phyloP scores from a whole-genome alignment of 2,888 invertebrate species.

The Troglohyphantes excavatus region DNA sequence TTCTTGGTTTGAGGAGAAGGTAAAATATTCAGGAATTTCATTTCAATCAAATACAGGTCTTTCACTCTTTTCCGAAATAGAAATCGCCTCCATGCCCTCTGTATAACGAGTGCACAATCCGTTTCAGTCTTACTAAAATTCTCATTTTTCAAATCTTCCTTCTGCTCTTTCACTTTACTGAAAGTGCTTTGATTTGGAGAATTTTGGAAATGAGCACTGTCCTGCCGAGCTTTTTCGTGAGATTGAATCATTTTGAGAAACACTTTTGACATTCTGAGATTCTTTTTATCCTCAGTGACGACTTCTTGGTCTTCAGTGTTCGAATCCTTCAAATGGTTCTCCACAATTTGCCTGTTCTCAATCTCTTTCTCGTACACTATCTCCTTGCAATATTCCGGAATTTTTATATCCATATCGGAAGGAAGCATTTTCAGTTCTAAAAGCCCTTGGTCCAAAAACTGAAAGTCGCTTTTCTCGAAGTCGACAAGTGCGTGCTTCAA shows the following conservation, averaged over 20 bases:
- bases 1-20: neutral
- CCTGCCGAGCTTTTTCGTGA: constrained; percentile 50
- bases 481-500: constrained; percentile 50
- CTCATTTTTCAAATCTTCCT: neutral
- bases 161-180: constrained; percentile 1
- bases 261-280: constrained; percentile 19
- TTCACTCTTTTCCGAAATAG: constrained; percentile 14
- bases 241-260: constrained; percentile 47
- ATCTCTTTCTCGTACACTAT: neutral
- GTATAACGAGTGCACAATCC: constrained; percentile 39
- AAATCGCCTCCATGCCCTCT: constrained; percentile 47
- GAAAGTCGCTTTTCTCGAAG: constrained; percentile 49
- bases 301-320: neutral
- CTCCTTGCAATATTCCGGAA: constrained; percentile 52
- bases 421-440: constrained; percentile 38
- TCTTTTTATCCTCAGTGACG: constrained; percentile 31
- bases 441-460: constrained; percentile 43
- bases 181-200: neutral
- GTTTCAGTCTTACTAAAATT: neutral
- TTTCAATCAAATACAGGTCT: constrained; percentile 1
- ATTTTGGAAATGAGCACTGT: constrained; percentile 1
- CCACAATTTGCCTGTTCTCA: neutral
- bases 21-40: constrained; percentile 12
- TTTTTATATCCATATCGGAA: constrained; percentile 48
- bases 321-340: neutral